These are phyloP conservation scores for Pangasius sanitwongsei DNA, from an alignment of 2,797 vertebrate species.

Conservation along the genomic window DNA sequence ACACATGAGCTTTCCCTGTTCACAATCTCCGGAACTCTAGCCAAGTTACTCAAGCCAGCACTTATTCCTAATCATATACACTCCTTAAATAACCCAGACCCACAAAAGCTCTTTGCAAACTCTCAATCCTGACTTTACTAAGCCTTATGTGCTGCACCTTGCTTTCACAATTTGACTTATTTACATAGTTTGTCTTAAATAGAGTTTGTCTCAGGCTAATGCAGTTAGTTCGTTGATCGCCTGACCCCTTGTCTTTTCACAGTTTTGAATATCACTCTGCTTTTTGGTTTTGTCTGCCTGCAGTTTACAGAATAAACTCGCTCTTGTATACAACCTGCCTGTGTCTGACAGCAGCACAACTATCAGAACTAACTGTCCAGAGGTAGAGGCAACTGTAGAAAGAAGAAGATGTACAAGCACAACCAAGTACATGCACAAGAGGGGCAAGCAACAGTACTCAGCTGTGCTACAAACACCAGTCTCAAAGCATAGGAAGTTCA, in stretches of 20 bases:
- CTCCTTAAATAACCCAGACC: background rate
- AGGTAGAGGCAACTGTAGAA: background rate
- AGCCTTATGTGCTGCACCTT: background rate
- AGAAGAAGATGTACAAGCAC: background rate
- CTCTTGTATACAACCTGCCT: background rate
- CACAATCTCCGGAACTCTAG: background rate
- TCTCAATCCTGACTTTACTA: background rate
- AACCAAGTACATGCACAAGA: slow-evolving; percentile 1
- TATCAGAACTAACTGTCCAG: background rate
- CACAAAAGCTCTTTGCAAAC: background rate
- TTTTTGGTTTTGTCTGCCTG: background rate
- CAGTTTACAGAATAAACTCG: background rate
- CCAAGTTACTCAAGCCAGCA: background rate
- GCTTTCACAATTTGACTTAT: background rate
- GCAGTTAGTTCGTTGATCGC: background rate
- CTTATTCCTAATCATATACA: background rate
- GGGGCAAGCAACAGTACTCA: background rate
- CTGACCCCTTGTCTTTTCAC: background rate
- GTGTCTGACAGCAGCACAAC: background rate
- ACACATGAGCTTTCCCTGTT: background rate
- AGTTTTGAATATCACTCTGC: background rate
- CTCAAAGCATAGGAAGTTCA: background rate
- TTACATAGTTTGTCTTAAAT: background rate
- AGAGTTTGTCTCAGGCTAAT: background rate
- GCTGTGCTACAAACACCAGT: background rate